phyloP scores from a whole-genome alignment of 92 coral and sea anemone genomes.

The Anthopleura xanthogrammica region DNA sequence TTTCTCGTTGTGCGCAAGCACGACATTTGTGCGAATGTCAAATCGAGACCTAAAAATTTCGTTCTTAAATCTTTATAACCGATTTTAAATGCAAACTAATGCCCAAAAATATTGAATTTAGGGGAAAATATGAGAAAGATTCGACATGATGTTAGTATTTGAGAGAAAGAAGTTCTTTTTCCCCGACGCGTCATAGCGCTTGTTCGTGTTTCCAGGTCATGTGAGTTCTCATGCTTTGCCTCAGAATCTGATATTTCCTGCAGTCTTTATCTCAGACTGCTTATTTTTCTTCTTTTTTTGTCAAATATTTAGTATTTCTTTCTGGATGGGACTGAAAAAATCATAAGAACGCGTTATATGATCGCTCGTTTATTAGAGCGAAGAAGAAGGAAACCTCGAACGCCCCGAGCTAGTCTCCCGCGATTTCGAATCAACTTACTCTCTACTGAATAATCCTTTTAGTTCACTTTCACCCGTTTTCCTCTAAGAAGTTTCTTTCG shows the following conservation, averaged over 20 bases:
- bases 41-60: no score
- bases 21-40: no score
- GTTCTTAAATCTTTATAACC: no score
- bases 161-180: not conserved
- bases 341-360: conserved; percentile 35
- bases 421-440: conserved; percentile 81
- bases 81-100: no score
- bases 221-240: conserved; percentile 15
- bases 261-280: conserved; percentile 98
- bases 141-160: not conserved
- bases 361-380: conserved; percentile 81
- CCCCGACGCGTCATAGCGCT: not conserved
- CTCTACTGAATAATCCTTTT: conserved; percentile 48
- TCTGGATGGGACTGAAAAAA: conserved; percentile 25
- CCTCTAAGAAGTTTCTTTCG: conserved; percentile 77
- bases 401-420: conserved; percentile 3
- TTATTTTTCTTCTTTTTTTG: conserved; percentile 46
- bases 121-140: not conserved
- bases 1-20: no score
- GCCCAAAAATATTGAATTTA: not conserved
- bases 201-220: not conserved
- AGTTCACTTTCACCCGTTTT: conserved; percentile 63
- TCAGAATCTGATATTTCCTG: conserved; percentile 20
- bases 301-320: conserved; percentile 17
- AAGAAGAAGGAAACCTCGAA: conserved; percentile 53